These are phyloP conservation scores for Progne subis DNA, from an alignment of 2,113 vertebrate genomes.

Conservation along the genomic window DNA sequence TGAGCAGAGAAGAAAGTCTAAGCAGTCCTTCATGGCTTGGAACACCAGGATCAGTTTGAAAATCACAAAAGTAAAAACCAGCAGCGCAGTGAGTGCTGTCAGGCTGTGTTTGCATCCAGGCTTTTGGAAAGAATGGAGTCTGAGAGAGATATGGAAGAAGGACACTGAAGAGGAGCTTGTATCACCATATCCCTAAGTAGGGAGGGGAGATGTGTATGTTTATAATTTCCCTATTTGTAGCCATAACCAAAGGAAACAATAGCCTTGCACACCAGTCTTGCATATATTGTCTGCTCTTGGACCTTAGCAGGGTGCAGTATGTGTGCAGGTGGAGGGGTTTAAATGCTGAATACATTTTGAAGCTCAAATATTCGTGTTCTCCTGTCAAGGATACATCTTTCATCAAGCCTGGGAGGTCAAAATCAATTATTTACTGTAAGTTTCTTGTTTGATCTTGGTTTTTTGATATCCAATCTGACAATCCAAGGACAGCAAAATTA, in stretches of 20 bases:
- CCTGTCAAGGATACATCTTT: neutral
- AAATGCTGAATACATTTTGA: neutral
- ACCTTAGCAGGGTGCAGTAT: neutral
- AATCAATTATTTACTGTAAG: constrained; percentile 25
- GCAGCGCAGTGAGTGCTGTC: neutral
- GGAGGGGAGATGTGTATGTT: neutral
- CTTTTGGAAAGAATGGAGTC: neutral
- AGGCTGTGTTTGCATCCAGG: neutral
- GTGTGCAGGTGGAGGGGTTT: neutral
- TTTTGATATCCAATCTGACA: neutral
- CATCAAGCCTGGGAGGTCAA: neutral
- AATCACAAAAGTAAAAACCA: neutral
- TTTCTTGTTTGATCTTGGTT: neutral
- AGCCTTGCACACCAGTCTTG: neutral
- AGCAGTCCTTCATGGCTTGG: neutral
- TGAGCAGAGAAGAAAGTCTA: neutral
- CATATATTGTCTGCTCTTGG: neutral
- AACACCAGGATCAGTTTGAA: neutral
- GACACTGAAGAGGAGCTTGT: neutral
- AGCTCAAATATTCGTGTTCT: neutral
- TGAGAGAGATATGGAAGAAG: neutral
- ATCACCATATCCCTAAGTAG: neutral
- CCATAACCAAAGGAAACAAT: neutral
- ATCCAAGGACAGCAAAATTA: neutral
- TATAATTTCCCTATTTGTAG: neutral